Percentiles rank a stretch among this genome's conserved stretches.
phyloP scores from a whole-genome alignment of 1,140 invertebrate species.

The Drosophila hydei region DNA sequence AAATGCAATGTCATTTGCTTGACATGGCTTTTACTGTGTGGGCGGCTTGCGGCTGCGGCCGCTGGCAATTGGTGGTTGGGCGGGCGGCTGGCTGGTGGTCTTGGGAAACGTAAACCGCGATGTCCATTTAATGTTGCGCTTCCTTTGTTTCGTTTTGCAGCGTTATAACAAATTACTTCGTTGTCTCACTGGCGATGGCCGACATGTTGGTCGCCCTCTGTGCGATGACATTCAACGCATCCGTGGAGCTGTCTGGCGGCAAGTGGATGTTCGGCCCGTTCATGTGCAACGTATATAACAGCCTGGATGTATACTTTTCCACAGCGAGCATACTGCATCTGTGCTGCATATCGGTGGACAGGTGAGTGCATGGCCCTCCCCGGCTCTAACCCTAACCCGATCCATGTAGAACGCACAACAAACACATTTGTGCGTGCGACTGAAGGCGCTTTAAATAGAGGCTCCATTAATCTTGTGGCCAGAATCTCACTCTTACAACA shows the following conservation, averaged over 20 bases:
- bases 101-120: conserved; percentile 7
- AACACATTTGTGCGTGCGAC: conserved; percentile 3
- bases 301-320: conserved; percentile 97
- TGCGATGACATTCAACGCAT: conserved; percentile 98
- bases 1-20: conserved; percentile 55
- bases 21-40: conserved; percentile 26
- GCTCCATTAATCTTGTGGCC: conserved; percentile 66
- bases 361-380: conserved; percentile 79
- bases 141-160: conserved; percentile 80
- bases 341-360: conserved; percentile 97
- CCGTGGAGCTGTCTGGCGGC: conserved; percentile 90
- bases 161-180: conserved; percentile 97
- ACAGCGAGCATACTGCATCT: conserved; percentile 97
- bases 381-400: neutral
- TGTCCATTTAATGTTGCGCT: conserved; percentile 36
- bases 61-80: conserved; percentile 7
- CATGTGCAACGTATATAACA: conserved; percentile 98
- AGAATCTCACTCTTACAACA: conserved; percentile 59
- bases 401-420: neutral
- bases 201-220: conserved; percentile 96
- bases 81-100: conserved; percentile 8
- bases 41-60: neutral
- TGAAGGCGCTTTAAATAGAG: conserved; percentile 30
- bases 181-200: conserved; percentile 95
- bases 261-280: conserved; percentile 94